Evolutionary conservation across 2,113 vertebrate species (phyloP).

Genomic region (Podarcis cretensis): DNA sequence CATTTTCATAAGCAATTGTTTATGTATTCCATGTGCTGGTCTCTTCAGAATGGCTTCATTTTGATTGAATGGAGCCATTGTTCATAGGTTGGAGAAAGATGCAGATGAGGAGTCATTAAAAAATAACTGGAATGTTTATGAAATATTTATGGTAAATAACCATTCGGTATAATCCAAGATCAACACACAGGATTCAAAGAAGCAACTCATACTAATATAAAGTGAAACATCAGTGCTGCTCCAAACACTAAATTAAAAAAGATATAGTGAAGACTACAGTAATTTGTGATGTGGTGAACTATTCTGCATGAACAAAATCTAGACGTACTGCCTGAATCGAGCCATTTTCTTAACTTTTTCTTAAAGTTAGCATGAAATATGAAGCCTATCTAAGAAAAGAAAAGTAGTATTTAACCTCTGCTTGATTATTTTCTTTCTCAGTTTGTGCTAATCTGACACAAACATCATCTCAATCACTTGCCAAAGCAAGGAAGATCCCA

Average conservation of each 20-base stretch:
- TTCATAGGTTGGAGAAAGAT: slow-evolving; percentile 39
- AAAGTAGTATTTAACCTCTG: no score
- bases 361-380: background rate
- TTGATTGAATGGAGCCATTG: slow-evolving; percentile 67
- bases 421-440: no score
- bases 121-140: slow-evolving; percentile 66
- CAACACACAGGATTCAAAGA: slow-evolving; percentile 6
- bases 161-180: slow-evolving; percentile 45
- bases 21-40: slow-evolving; percentile 47
- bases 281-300: background rate
- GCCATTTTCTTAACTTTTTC: background rate
- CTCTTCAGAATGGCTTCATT: slow-evolving; percentile 31
- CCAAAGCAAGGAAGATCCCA: no score
- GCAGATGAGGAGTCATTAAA: slow-evolving; percentile 49
- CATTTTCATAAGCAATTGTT: slow-evolving; percentile 50
- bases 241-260: background rate
- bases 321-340: background rate
- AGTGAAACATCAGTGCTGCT: slow-evolving; percentile 4
- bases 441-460: no score
- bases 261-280: background rate
- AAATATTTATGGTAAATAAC: slow-evolving; percentile 68
- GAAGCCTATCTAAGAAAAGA: no score
- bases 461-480: no score
- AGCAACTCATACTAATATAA: background rate
- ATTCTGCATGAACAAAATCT: background rate